Percentiles rank a stretch among this genome's conserved stretches.
Conservation (phyloP, 2,888 invertebrate species). For the Hyposoter didymator region DNA sequence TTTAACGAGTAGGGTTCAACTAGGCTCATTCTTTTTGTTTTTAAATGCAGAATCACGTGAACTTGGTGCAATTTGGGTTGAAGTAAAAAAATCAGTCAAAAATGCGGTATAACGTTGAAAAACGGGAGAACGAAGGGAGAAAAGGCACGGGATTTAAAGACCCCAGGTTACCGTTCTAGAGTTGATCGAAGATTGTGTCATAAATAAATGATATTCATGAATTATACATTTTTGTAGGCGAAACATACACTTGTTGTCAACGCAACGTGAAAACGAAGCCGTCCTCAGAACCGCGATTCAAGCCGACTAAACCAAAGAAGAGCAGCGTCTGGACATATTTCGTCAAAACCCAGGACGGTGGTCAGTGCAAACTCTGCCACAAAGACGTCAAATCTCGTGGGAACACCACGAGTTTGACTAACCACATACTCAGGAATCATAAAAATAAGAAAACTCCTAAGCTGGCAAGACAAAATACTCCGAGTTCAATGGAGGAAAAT, state of each 20-base stretch:
- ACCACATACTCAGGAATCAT: constrained; percentile 41
- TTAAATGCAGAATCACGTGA: too few relatives aligned
- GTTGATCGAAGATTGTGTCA: too few relatives aligned
- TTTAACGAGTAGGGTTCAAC: too few relatives aligned
- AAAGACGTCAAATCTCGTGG: constrained; percentile 52
- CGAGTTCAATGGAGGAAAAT: constrained; percentile 9
- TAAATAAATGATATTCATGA: constrained; percentile 7
- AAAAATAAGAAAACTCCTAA: constrained; percentile 9
- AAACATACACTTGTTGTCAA: constrained; percentile 17
- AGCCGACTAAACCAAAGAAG: constrained; percentile 30
- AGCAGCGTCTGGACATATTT: constrained; percentile 50
- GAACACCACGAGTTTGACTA: constrained; percentile 45
- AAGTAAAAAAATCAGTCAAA: too few relatives aligned
- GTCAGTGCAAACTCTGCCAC: constrained; percentile 52
- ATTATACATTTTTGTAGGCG: constrained; percentile 7
- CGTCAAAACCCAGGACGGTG: constrained; percentile 42
- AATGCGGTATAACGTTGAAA: too few relatives aligned
- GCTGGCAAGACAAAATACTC: constrained; percentile 9
- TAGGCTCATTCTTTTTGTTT: too few relatives aligned
- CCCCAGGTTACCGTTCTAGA: too few relatives aligned
- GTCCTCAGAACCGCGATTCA: constrained; percentile 8
- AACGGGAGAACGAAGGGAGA: too few relatives aligned
- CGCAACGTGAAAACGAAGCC: constrained; percentile 9
- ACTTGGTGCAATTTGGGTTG: too few relatives aligned
- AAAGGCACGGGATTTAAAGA: too few relatives aligned